phyloP scores from a whole-genome alignment of 2,888 invertebrate species.

The Andrena trimmerana region DNA sequence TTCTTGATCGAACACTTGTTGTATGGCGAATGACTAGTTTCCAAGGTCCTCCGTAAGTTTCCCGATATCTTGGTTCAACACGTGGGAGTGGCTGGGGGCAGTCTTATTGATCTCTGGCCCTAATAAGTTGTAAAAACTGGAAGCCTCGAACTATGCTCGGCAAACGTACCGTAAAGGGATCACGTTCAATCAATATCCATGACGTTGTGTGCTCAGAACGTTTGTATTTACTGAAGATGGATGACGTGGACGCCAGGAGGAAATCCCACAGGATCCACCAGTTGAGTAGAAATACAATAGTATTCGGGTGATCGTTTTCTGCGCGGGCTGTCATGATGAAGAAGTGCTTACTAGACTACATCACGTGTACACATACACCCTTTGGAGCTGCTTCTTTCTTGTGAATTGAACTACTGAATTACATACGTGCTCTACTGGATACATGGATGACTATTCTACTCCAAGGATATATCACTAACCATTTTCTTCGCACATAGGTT shows the following conservation, averaged over 20 bases:
- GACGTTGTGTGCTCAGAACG: conserved; percentile 29
- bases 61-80: neutral
- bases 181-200: conserved; percentile 45
- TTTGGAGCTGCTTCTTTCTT: too few relatives aligned
- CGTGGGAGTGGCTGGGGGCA: neutral
- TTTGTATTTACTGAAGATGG: conserved; percentile 32
- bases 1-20: too few relatives aligned
- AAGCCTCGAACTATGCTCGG: conserved; percentile 4
- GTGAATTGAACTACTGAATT: too few relatives aligned
- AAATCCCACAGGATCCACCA: conserved; percentile 31
- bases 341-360: too few relatives aligned
- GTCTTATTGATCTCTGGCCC: conserved; percentile 16
- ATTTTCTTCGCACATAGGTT: too few relatives aligned
- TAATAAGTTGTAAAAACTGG: conserved; percentile 20
- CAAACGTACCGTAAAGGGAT: conserved; percentile 36
- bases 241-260: conserved; percentile 13
- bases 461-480: too few relatives aligned
- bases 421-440: too few relatives aligned
- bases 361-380: neutral
- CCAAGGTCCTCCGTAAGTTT: too few relatives aligned
- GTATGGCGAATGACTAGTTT: too few relatives aligned
- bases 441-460: too few relatives aligned
- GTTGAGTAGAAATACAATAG: conserved; percentile 20
- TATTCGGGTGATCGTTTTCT: conserved; percentile 11
- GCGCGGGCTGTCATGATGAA: neutral